Evolutionary conservation across 1,140 invertebrate species (phyloP).

Genomic region (Lasioglossum albipes): DNA sequence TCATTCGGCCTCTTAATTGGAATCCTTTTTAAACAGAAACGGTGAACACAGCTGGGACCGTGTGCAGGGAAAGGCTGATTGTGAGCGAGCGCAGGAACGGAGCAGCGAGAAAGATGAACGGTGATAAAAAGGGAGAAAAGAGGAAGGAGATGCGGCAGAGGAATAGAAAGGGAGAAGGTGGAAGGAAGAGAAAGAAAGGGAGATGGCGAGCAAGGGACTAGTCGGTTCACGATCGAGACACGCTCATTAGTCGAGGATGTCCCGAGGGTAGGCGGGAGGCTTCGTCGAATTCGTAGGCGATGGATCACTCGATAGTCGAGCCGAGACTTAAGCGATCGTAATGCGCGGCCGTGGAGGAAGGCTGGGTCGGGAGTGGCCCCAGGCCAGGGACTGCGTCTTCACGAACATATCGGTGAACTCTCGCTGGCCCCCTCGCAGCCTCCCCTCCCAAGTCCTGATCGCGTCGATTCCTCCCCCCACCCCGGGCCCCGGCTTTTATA

Average conservation of each 20-base stretch:
- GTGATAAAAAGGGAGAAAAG: not conserved
- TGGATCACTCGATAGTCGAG: conserved; percentile 76
- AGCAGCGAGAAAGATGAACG: not conserved
- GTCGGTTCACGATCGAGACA: conserved; percentile 65
- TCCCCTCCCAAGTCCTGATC: conserved; percentile 51
- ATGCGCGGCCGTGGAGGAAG: conserved; percentile 67
- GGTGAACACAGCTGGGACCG: conserved; percentile 52
- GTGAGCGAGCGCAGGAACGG: not conserved
- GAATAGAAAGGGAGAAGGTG: not conserved
- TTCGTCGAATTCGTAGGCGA: conserved; percentile 74
- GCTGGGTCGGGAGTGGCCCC: conserved; percentile 66
- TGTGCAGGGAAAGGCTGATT: not conserved
- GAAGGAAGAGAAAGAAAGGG: conserved; percentile 1
- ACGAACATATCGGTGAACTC: conserved; percentile 52
- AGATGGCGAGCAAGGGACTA: conserved; percentile 5
- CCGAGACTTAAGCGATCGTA: conserved; percentile 77
- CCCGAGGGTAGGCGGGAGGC: conserved; percentile 64
- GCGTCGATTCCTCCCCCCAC: conserved; percentile 48
- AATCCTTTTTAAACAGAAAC: conserved; percentile 57
- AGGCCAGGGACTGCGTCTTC: conserved; percentile 54
- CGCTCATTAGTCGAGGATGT: conserved; percentile 71
- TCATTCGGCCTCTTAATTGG: conserved; percentile 60
- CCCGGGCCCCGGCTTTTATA: conserved; percentile 67
- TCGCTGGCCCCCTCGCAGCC: conserved; percentile 12
- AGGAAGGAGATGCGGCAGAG: conserved; percentile 3